Evolutionary conservation across 1,140 invertebrate species (phyloP).

Genomic region (Drosophila micromelanica): DNA sequence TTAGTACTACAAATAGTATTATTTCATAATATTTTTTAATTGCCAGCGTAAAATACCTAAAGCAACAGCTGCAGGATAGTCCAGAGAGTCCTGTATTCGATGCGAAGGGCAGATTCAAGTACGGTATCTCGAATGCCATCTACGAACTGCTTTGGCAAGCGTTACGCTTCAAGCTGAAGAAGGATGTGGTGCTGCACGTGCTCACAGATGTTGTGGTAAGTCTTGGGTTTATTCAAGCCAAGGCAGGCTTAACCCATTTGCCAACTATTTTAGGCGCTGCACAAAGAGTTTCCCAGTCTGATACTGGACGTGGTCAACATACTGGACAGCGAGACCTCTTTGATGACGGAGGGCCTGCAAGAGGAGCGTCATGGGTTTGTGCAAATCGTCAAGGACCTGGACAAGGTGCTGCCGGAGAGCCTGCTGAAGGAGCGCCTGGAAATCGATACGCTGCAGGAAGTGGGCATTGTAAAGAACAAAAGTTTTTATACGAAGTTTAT

Average conservation of each 20-base stretch:
- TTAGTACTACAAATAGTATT: neutral
- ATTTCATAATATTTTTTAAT: neutral
- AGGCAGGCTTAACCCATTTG: constrained; percentile 1
- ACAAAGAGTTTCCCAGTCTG: constrained; percentile 90
- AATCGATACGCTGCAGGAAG: constrained; percentile 96
- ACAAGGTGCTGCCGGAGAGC: constrained; percentile 93
- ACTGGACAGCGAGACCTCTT: constrained; percentile 90
- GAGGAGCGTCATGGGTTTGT: constrained; percentile 91
- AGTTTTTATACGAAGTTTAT: constrained; percentile 98
- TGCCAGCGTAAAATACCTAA: constrained; percentile 76
- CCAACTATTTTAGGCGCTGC: constrained; percentile 86
- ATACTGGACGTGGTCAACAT: constrained; percentile 92
- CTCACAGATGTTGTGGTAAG: constrained; percentile 89
- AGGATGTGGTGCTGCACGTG: constrained; percentile 88
- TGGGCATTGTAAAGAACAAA: constrained; percentile 95
- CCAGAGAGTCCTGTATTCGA: constrained; percentile 73
- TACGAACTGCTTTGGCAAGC: constrained; percentile 89
- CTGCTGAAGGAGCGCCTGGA: constrained; percentile 96
- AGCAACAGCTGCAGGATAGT: constrained; percentile 73
- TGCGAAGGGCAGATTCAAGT: constrained; percentile 63
- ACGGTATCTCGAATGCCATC: constrained; percentile 85
- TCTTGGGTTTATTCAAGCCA: constrained; percentile 12
- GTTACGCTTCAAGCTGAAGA: constrained; percentile 88
- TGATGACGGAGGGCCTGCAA: constrained; percentile 86
- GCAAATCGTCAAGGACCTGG: constrained; percentile 90